Evolutionary conservation across 92 coral and sea anemone genomes (phyloP), one percentile per base, ranked within the genome.

Genomic region (Palythoa caribaeorum): DNA sequence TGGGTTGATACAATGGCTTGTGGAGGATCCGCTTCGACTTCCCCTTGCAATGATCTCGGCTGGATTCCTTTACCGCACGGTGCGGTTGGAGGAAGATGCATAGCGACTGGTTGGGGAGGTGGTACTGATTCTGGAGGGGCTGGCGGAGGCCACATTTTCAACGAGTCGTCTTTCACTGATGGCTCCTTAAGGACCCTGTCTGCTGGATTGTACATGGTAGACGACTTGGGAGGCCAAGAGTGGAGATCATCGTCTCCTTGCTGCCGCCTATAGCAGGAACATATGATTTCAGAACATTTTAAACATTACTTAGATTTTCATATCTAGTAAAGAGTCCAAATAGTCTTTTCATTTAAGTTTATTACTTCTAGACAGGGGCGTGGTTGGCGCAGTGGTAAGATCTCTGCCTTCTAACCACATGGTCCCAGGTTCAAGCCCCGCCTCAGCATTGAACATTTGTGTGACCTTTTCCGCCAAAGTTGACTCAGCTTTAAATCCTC

Each of bases 151-250:
- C 98, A 96, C 84, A 88, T 88, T 66, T 94, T 93, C 35, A 93
- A 78, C 15, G 92, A 60, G n/a, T 83, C 83, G 21, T 92, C 93
- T 39, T 48, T 66, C 3, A 63, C n/a, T 19, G 79, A 10, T 21
- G 73, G 89, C 52, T 44, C 90, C 44, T 40, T 78, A 48, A 54
- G 53, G n/a, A 54, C 79, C 52, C 70, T 59, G 55, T 68, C 74
- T 28, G 87, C 92, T 48, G 91, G 51, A 44, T 55, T 62, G 72
- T 36, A 54, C 79, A 85, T 80, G 36, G 88, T 93, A 16, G 98
- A 86, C 13, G 98, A 91, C 71, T 90, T 93, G 5, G 98, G 98
- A 36, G 98, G 98, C 98, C 98, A 96, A 54, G 96, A 91, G 72
- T 96, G 95, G 77, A 96, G 90, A 10, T 59, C 87, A 76, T 88